These are phyloP conservation scores for Eristalis arbustorum DNA, from an alignment of 2,888 invertebrate species.

Conservation along the genomic window DNA sequence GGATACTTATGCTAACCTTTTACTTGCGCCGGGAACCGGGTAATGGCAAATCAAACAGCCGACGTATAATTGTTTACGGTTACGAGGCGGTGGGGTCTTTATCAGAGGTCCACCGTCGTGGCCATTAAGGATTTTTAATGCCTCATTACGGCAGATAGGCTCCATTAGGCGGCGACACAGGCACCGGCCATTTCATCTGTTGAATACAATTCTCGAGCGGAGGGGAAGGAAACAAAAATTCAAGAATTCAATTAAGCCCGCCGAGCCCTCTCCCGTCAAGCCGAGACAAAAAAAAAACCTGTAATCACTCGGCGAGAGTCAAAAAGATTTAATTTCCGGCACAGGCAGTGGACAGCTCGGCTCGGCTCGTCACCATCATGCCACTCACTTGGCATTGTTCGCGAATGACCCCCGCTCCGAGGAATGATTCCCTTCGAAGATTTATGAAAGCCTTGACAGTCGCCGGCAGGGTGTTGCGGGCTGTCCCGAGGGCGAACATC, in stretches of 20 bases:
- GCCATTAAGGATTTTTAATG: conserved; percentile 42
- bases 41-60: conserved; percentile 2
- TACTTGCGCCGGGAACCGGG: not conserved
- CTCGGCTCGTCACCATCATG: not conserved
- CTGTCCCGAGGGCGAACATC: conserved; percentile 13
- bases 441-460: conserved; percentile 59
- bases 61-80: conserved; percentile 29
- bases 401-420: conserved; percentile 23
- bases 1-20: conserved; percentile 27
- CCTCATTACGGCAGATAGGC: conserved; percentile 20
- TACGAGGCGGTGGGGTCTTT: not conserved
- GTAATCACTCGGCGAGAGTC: conserved; percentile 3
- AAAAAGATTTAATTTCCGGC: conserved; percentile 61
- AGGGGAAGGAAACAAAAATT: not conserved
- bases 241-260: conserved; percentile 49
- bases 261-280: not conserved
- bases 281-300: not conserved
- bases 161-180: conserved; percentile 34
- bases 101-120: not conserved
- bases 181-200: conserved; percentile 29
- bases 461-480: not conserved
- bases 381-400: not conserved
- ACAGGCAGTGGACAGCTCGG: not conserved
- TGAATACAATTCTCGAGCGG: conserved; percentile 9
- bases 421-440: conserved; percentile 57